Evolutionary conservation across 1,140 invertebrate genomes (phyloP).

Genomic region (Palaemon carinicauda): DNA sequence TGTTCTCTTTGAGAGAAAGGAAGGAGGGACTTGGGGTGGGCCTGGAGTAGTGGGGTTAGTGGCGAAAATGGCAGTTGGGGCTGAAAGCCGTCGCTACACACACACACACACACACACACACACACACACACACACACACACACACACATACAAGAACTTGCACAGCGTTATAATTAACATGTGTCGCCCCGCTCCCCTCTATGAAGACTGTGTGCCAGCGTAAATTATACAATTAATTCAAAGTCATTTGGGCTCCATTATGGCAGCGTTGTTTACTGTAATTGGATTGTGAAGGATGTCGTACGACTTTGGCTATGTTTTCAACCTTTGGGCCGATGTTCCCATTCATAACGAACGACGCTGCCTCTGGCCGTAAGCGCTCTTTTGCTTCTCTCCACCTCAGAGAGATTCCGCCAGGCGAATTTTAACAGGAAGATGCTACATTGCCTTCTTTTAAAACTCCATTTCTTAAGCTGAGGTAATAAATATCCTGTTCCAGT

Average conservation of each 20-base stretch:
- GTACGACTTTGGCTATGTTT: slow-evolving; percentile 26
- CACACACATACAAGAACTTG: background rate
- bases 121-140: no score
- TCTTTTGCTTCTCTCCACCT: background rate
- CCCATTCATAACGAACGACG: slow-evolving; percentile 7
- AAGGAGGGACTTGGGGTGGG: no score
- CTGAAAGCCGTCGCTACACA: background rate
- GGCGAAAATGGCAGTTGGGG: background rate
- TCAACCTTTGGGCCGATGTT: slow-evolving; percentile 26
- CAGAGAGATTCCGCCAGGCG: no score
- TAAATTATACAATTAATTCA: slow-evolving; percentile 57
- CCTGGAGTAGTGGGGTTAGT: no score
- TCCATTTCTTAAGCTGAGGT: no score
- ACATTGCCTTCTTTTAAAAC: no score
- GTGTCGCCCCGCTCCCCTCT: slow-evolving; percentile 41
- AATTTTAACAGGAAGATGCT: no score
- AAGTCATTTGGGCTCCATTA: slow-evolving; percentile 54
- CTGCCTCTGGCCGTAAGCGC: background rate
- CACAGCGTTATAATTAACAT: slow-evolving; percentile 45
- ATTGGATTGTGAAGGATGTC: slow-evolving; percentile 53
- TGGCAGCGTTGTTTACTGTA: slow-evolving; percentile 53
- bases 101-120: no score
- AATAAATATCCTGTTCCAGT: no score
- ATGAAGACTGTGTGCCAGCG: slow-evolving; percentile 51
- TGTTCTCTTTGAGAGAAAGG: no score